These are phyloP conservation scores for Tonatia bakeri DNA, from an alignment of 2,113 vertebrate species.

Conservation along the genomic window DNA sequence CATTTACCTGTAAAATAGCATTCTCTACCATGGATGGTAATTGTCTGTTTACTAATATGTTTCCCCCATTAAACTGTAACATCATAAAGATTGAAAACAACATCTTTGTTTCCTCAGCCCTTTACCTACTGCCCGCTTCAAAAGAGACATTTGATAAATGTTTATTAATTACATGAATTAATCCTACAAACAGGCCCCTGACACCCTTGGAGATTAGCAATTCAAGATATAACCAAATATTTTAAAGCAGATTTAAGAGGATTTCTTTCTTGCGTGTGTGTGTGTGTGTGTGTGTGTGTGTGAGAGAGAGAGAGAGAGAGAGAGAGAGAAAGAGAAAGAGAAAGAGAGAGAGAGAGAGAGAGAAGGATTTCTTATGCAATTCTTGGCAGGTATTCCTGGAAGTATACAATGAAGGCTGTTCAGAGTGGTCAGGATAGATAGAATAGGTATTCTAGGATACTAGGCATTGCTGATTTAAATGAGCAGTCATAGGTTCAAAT, in stretches of 20 bases:
- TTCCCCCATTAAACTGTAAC: background rate
- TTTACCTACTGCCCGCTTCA: background rate
- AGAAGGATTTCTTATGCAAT: constrained; percentile 35
- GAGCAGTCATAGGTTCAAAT: constrained; percentile 26
- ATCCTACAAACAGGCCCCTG: constrained; percentile 17
- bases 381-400: constrained; percentile 6
- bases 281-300: no score
- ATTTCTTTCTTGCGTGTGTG: background rate
- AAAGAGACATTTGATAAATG: constrained; percentile 8
- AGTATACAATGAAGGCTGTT: background rate
- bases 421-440: background rate
- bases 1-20: background rate
- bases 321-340: no score
- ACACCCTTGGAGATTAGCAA: background rate
- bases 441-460: background rate
- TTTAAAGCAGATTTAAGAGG: constrained; percentile 12
- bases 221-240: constrained; percentile 20
- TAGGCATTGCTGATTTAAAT: constrained; percentile 17
- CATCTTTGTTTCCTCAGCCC: background rate
- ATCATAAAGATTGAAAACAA: background rate
- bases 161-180: constrained; percentile 29
- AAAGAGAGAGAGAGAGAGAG: no score
- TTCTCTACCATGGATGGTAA: background rate
- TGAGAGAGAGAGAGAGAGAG: background rate
- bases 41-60: background rate